Percentiles rank a stretch among this genome's conserved stretches.
Evolutionary conservation across 2,113 vertebrate genomes (phyloP).

Genomic region (Caranx ignobilis): DNA sequence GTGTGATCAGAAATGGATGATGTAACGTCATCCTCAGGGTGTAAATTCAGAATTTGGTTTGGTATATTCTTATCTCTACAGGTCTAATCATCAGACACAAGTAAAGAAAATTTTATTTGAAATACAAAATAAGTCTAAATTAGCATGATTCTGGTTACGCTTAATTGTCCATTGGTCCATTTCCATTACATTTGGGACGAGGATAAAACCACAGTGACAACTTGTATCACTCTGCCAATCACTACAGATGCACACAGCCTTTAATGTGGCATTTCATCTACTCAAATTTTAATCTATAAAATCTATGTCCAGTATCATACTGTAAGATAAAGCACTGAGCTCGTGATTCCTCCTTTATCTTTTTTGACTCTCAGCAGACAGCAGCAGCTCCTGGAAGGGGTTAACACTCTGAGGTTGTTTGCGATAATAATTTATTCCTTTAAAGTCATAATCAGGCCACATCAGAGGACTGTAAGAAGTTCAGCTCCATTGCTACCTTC

Average conservation of each 20-base stretch:
- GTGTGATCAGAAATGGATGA: background rate
- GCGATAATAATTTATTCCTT: conserved; percentile 87
- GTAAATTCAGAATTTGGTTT: background rate
- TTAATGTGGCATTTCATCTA: background rate
- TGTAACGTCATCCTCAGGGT: background rate
- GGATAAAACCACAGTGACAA: background rate
- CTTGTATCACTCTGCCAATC: background rate
- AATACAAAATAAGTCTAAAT: background rate
- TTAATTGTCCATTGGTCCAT: background rate
- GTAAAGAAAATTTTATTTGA: background rate
- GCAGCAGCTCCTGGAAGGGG: conserved; percentile 45
- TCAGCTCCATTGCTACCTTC: conserved; percentile 94
- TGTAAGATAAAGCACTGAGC: background rate
- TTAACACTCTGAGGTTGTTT: conserved; percentile 77
- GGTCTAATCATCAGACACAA: background rate
- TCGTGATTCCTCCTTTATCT: background rate
- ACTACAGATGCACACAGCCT: background rate
- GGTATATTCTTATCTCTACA: background rate
- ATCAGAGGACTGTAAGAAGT: conserved; percentile 93
- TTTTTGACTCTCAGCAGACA: conserved; percentile 4
- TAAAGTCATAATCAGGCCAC: conserved; percentile 91
- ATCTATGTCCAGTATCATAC: too few relatives aligned
- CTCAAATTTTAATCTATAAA: too few relatives aligned
- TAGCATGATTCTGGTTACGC: background rate
- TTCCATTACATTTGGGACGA: background rate